phyloP scores from a whole-genome alignment of 1,140 invertebrate genomes.

The Solenopsis fugax region DNA sequence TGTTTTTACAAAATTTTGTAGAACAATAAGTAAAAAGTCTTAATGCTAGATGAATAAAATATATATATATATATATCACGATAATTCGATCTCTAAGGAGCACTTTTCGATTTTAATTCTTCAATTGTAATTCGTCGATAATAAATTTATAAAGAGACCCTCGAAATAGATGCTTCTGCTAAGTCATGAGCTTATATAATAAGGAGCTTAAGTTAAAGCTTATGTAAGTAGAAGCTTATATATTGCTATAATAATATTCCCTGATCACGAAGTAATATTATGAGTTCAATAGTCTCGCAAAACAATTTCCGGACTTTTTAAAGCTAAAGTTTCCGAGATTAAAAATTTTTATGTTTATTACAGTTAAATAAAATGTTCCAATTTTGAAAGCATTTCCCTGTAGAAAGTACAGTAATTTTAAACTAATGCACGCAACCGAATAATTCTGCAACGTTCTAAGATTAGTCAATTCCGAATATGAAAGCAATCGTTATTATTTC shows the following conservation, averaged over 20 bases:
- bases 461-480: constrained; percentile 2
- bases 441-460: constrained; percentile 7
- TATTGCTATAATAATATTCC: constrained; percentile 23
- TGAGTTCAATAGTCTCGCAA: neutral
- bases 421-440: neutral
- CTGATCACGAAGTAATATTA: neutral
- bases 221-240: constrained; percentile 39
- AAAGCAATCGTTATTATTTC: neutral
- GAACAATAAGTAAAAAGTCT: neutral
- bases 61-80: neutral
- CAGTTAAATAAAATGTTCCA: neutral
- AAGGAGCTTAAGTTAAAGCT: constrained; percentile 50
- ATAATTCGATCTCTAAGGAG: neutral
- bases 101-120: constrained; percentile 9
- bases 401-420: constrained; percentile 8
- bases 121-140: neutral
- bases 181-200: constrained; percentile 40
- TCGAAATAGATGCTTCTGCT: neutral
- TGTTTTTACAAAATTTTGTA: neutral
- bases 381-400: neutral
- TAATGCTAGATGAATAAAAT: neutral
- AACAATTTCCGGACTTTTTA: neutral
- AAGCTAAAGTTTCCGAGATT: neutral
- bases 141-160: constrained; percentile 28
- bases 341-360: neutral